A percentile compares a stretch with the other conserved stretches of the same genome.
phyloP scores from a whole-genome alignment of 1,140 invertebrate species.

The Adoxophyes honmai region DNA sequence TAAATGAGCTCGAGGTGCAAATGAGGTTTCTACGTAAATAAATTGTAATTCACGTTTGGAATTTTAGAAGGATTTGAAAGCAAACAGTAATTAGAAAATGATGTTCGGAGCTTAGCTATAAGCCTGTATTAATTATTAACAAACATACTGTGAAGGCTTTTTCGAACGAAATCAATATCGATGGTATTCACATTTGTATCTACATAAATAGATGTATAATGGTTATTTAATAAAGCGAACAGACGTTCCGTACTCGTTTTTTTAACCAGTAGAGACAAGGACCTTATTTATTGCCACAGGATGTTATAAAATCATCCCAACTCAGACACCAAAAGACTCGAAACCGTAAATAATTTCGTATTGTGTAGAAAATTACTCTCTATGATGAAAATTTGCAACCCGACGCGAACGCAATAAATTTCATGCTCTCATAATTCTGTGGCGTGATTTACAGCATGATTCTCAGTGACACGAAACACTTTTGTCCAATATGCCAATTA shows the following conservation, averaged over 20 bases:
- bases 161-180: too few relatives aligned
- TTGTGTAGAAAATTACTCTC: slow-evolving; percentile 46
- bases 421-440: slow-evolving; percentile 57
- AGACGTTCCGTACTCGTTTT: too few relatives aligned
- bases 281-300: neutral
- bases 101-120: too few relatives aligned
- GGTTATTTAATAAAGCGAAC: too few relatives aligned
- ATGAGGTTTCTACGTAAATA: neutral
- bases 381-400: slow-evolving; percentile 57
- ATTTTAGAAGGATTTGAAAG: neutral
- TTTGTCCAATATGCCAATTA: slow-evolving; percentile 47
- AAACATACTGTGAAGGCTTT: too few relatives aligned
- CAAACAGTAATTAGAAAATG: too few relatives aligned
- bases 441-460: slow-evolving; percentile 53
- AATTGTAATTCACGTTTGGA: neutral
- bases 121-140: too few relatives aligned
- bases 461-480: slow-evolving; percentile 36
- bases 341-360: slow-evolving; percentile 42
- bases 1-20: neutral
- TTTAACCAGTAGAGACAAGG: neutral
- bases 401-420: slow-evolving; percentile 59
- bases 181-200: too few relatives aligned
- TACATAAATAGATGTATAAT: too few relatives aligned
- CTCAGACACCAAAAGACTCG: slow-evolving; percentile 17
- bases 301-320: neutral